phyloP scores from a whole-genome alignment of 2,888 invertebrate species.

The Crioceris asparagi region DNA sequence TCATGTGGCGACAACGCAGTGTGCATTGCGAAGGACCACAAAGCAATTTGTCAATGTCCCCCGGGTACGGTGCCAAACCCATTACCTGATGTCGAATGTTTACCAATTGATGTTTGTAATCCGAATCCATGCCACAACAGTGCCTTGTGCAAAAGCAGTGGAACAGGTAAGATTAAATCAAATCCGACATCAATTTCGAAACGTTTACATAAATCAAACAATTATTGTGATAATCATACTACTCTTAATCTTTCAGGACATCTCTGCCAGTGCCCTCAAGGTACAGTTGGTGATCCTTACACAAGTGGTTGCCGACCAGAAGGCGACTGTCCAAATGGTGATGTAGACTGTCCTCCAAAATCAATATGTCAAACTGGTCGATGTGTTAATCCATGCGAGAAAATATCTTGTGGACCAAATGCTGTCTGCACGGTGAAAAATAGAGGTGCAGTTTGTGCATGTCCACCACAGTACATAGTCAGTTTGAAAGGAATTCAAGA shows the following conservation, averaged over 20 bases:
- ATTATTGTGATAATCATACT: too few species aligned
- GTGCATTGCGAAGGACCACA: slow-evolving; percentile 77
- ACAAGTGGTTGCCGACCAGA: slow-evolving; percentile 66
- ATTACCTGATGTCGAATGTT: slow-evolving; percentile 72
- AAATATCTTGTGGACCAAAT: slow-evolving; percentile 66
- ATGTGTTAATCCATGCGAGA: slow-evolving; percentile 73
- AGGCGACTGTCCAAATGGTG: slow-evolving; percentile 61
- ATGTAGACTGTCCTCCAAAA: slow-evolving; percentile 65
- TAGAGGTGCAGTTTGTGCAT: slow-evolving; percentile 67
- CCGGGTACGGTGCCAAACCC: slow-evolving; percentile 74
- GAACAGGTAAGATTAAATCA: too few species aligned
- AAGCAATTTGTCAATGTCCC: slow-evolving; percentile 74
- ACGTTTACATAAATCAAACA: too few species aligned
- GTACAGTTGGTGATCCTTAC: slow-evolving; percentile 67
- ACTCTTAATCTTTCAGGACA: too few species aligned
- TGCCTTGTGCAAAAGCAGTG: slow-evolving; percentile 61
- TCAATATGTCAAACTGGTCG: slow-evolving; percentile 59
- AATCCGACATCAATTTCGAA: too few species aligned
- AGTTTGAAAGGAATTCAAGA: slow-evolving; percentile 48
- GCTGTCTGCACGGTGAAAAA: slow-evolving; percentile 69
- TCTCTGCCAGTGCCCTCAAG: slow-evolving; percentile 67
- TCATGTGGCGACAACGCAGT: slow-evolving; percentile 81
- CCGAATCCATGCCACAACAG: slow-evolving; percentile 72
- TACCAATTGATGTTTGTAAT: slow-evolving; percentile 57
- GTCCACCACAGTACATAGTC: slow-evolving; percentile 66